phyloP scores from a whole-genome alignment of 2,797 vertebrate species.

The Florisuga fusca region DNA sequence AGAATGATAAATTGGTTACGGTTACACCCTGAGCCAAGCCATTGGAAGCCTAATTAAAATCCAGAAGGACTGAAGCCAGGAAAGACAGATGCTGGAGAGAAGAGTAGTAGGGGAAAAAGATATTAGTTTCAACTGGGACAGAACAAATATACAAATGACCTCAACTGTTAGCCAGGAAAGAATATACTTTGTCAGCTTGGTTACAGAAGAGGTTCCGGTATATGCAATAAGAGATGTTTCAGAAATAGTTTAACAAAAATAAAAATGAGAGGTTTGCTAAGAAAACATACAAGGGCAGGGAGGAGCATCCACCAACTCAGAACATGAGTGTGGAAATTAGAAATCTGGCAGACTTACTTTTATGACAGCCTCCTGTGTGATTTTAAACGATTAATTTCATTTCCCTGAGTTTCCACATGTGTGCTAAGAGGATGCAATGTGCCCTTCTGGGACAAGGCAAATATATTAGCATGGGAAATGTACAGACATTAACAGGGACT shows the following conservation, averaged over 20 bases:
- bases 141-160: slow-evolving; percentile 49
- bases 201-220: not conserved
- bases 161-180: slow-evolving; percentile 22
- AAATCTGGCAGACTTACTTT: not conserved
- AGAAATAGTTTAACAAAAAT: not conserved
- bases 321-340: not conserved
- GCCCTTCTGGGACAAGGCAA: not conserved
- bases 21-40: slow-evolving; percentile 55
- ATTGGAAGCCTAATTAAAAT: slow-evolving; percentile 59
- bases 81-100: slow-evolving; percentile 54
- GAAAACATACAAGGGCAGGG: not conserved
- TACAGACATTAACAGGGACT: not conserved
- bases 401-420: not conserved
- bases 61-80: slow-evolving; percentile 52
- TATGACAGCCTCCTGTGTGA: not conserved
- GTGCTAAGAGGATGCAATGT: not conserved
- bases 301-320: not conserved
- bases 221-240: not conserved
- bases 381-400: not conserved
- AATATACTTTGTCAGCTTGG: not conserved
- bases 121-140: slow-evolving; percentile 51
- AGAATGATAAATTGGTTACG: slow-evolving; percentile 61
- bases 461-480: not conserved
- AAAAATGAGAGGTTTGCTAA: not conserved
- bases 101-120: not conserved